These are phyloP conservation scores for Papilio elwesi DNA, from an alignment of 2,888 invertebrate genomes.

Conservation along the genomic window DNA sequence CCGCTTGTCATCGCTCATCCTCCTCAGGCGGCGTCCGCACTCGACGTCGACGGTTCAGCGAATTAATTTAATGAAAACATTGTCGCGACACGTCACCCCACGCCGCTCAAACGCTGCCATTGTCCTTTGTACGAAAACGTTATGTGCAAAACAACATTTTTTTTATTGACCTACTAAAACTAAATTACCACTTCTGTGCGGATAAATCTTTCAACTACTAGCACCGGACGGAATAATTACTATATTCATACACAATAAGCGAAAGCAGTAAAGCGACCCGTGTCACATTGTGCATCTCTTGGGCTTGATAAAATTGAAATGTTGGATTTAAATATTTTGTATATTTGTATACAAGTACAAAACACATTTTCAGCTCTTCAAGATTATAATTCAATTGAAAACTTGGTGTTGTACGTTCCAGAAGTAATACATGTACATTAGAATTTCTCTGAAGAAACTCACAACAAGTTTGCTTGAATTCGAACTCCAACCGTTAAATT, in stretches of 20 bases:
- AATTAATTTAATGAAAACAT: slow-evolving; percentile 69
- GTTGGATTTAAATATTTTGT: too few relatives aligned
- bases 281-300: too few relatives aligned
- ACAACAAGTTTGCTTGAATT: not conserved
- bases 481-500: not conserved
- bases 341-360: too few relatives aligned
- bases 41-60: slow-evolving; percentile 64
- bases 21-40: slow-evolving; percentile 58
- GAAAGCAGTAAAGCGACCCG: too few relatives aligned
- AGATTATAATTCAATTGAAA: too few relatives aligned
- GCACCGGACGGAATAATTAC: too few relatives aligned
- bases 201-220: not conserved
- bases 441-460: too few relatives aligned
- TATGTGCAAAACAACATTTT: not conserved
- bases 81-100: slow-evolving; percentile 31
- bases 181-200: not conserved
- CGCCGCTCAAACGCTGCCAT: slow-evolving; percentile 11
- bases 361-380: too few relatives aligned
- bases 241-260: too few relatives aligned
- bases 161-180: slow-evolving; percentile 17
- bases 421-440: too few relatives aligned
- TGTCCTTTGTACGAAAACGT: slow-evolving; percentile 13
- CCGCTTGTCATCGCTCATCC: slow-evolving; percentile 64
- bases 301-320: too few relatives aligned
- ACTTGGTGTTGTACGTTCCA: too few relatives aligned